Evolutionary conservation across 2,888 invertebrate genomes (phyloP), one percentile per base, ranked within the genome.

Genomic region (Lordiphosa andalusiaca): DNA sequence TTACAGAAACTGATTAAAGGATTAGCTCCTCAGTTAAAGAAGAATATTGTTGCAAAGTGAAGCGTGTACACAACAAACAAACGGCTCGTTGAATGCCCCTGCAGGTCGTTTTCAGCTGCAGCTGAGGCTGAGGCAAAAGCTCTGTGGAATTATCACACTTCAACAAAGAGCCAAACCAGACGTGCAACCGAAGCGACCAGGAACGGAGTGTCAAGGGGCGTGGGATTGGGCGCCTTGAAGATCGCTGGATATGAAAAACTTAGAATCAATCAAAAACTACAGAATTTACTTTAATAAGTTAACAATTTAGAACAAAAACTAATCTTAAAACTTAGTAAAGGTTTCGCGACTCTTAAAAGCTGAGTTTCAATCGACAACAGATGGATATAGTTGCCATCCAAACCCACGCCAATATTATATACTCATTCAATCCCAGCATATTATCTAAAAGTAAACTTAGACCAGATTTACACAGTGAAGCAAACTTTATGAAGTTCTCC

Each of bases 101-200:
- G 49, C 12, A 37, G 30, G 44, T 39, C 36, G 40, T 10, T 35
- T 23, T 44, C 42, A 65, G 36, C 16, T 16, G 16, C 1, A 2
- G 16, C 16, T 16, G 16, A 16, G 16, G 23, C 38, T 30, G 12
- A 30, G 23, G 12, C 36, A 21, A 25, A 47, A 40, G 65, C 52
- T 64, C 68, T 67, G 56, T 56, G 67, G 69, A 82, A 86, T 81
- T 84, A 81, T 85, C 85, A 74, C 80, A 81, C 80, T 81, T 81
- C 75, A 84, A 66, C 78, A 68, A 69, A 52, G 16, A 47, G 52
- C 55, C 44, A 62, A 42, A 39, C 40, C 55, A 53, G 41, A 56
- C 44, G 48, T 49, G 47, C 33, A 47, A 57, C 48, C 54, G 40
- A 53, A 47, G 39, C 5, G 4, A n/a, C 7, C 50, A 53, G 40